Evolutionary conservation across 2,113 vertebrate species (phyloP).

Genomic region (Edolisoma coerulescens): DNA sequence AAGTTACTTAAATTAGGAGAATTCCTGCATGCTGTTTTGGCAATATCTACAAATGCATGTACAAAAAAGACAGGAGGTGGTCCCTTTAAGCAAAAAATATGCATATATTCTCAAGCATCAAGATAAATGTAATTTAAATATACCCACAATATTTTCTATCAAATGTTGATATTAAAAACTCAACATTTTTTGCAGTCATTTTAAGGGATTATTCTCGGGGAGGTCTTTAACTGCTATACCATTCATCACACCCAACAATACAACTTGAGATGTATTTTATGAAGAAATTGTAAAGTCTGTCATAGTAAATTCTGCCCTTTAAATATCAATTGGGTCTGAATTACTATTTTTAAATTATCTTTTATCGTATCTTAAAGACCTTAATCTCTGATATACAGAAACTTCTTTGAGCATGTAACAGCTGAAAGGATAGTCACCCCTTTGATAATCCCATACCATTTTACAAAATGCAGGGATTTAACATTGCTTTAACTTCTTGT

Average conservation of each 20-base stretch:
- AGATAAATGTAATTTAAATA: background rate
- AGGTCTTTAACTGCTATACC: background rate
- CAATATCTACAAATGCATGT: background rate
- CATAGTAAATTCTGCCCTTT: background rate
- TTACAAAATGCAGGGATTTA: slow-evolving; percentile 48
- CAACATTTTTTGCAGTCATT: background rate
- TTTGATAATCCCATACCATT: slow-evolving; percentile 36
- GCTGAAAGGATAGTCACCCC: background rate
- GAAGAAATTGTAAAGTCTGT: background rate
- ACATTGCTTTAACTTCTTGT: slow-evolving; percentile 45
- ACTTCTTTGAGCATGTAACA: background rate
- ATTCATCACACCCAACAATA: background rate
- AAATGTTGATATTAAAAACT: background rate
- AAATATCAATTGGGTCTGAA: background rate
- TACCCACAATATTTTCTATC: background rate
- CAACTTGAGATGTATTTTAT: background rate
- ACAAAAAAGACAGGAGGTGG: background rate
- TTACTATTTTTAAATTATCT: background rate
- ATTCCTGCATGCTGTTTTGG: background rate
- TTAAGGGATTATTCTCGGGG: background rate
- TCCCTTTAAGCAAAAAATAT: background rate
- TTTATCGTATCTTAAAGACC: background rate
- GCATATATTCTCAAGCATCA: background rate
- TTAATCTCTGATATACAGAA: background rate
- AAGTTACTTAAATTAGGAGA: background rate